Evolutionary conservation across 1,140 invertebrate genomes (phyloP).

Genomic region (Aradophagus sp.): DNA sequence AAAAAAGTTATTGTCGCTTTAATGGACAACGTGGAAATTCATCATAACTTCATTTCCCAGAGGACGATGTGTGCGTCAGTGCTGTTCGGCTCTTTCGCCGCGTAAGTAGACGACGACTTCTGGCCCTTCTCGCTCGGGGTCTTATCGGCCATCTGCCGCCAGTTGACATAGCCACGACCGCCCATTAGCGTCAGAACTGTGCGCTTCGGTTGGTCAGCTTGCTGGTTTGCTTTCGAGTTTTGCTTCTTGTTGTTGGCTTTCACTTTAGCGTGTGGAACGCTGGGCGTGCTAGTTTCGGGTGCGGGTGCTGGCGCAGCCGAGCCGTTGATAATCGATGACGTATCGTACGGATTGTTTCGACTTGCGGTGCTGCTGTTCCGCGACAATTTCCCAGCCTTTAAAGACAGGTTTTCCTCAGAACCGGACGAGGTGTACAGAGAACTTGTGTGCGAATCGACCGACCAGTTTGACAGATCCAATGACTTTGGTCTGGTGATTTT

Average conservation of each 20-base stretch:
- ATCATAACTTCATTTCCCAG: conserved; percentile 93
- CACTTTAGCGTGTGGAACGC: conserved; percentile 32
- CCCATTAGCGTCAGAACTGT: conserved; percentile 91
- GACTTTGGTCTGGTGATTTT: conserved; percentile 86
- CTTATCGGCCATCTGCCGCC: conserved; percentile 77
- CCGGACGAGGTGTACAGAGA: conserved; percentile 87
- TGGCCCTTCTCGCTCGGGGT: conserved; percentile 64
- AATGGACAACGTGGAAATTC: conserved; percentile 17
- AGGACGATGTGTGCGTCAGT: conserved; percentile 90
- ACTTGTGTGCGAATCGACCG: conserved; percentile 88
- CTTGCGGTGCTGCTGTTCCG: conserved; percentile 83
- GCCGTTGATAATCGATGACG: conserved; percentile 38
- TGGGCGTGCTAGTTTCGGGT: conserved; percentile 23
- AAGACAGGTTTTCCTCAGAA: conserved; percentile 85
- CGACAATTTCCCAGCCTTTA: conserved; percentile 79
- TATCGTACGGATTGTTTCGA: conserved; percentile 76
- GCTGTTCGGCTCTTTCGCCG: conserved; percentile 78
- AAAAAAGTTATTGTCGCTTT: conserved; percentile 38
- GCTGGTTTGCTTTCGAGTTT: conserved; percentile 61
- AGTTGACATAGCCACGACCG: conserved; percentile 90
- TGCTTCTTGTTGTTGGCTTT: conserved; percentile 63
- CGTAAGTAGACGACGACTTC: conserved; percentile 63
- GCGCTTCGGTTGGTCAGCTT: conserved; percentile 77
- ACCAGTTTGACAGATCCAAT: conserved; percentile 90
- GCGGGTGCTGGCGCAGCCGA: conserved; percentile 19